A percentile compares a stretch with the other conserved stretches of the same genome.
Conservation (phyloP, 2,113 vertebrate species). For the Ageneiosus marmoratus region DNA sequence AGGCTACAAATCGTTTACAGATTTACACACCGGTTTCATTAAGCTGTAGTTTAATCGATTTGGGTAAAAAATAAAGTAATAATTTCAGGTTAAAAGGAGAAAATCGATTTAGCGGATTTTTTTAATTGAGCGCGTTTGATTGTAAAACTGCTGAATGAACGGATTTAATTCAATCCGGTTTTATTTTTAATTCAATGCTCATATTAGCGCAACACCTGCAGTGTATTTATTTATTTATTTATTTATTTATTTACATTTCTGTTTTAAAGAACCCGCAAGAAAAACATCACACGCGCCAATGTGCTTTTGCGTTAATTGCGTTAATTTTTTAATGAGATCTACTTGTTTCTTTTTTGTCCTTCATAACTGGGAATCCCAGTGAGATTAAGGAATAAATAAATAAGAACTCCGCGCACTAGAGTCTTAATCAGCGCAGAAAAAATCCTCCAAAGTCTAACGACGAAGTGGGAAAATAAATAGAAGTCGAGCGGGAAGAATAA, state of each 20-base stretch:
- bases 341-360: not conserved
- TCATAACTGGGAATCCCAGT: not conserved
- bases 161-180: not conserved
- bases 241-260: not conserved
- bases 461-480: not conserved
- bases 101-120: not conserved
- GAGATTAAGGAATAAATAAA: not conserved
- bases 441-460: not conserved
- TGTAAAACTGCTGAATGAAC: not conserved
- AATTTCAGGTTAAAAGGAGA: too few relatives aligned
- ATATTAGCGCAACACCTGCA: not conserved
- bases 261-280: too few relatives aligned
- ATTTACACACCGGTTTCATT: too few relatives aligned
- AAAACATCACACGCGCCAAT: not conserved
- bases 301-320: not conserved
- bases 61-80: too few relatives aligned
- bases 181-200: not conserved
- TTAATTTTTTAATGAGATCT: too few relatives aligned
- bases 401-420: not conserved
- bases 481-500: not conserved
- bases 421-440: not conserved
- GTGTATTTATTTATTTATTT: not conserved
- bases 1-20: too few relatives aligned
- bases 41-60: not conserved
- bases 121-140: not conserved